These are phyloP conservation scores for Dendrolimus punctatus DNA, from an alignment of 1,140 invertebrate genomes.

Conservation along the genomic window DNA sequence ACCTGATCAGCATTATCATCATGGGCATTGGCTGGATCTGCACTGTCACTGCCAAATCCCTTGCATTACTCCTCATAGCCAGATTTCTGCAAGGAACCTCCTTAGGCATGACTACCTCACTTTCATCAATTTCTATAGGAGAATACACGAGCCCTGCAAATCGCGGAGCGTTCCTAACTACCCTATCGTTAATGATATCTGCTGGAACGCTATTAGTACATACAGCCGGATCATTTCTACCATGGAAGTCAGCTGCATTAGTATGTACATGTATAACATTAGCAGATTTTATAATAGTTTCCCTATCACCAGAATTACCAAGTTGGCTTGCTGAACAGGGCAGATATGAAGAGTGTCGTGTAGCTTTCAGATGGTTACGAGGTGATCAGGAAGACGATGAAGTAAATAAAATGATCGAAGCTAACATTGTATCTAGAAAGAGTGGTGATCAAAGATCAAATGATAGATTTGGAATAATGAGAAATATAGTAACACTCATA, in stretches of 20 bases:
- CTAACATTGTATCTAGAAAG: conserved; percentile 13
- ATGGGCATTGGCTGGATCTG: conserved; percentile 17
- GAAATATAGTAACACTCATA: conserved; percentile 5
- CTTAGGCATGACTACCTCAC: conserved; percentile 19
- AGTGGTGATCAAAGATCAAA: conserved; percentile 15
- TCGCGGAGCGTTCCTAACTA: conserved; percentile 62
- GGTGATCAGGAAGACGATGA: conserved; percentile 52
- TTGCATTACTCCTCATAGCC: conserved; percentile 13
- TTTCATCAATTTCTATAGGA: conserved; percentile 21
- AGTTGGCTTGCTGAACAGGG: conserved; percentile 74
- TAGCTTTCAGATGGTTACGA: conserved; percentile 64
- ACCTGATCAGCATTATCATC: conserved; percentile 14
- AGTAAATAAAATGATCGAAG: conserved; percentile 43
- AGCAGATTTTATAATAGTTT: conserved; percentile 53
- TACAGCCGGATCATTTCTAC: conserved; percentile 69
- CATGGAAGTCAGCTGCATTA: conserved; percentile 70
- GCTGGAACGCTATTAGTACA: conserved; percentile 67
- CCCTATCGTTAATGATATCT: conserved; percentile 49
- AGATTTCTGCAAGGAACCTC: conserved; percentile 23
- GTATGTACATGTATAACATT: conserved; percentile 63
- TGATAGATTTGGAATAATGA: conserved; percentile 11
- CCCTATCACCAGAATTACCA: conserved; percentile 79
- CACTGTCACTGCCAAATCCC: neutral
- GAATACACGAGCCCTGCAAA: conserved; percentile 49
- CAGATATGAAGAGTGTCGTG: conserved; percentile 53